Evolutionary conservation across 2,888 invertebrate species (phyloP).

Genomic region (Drosophila sordidula): DNA sequence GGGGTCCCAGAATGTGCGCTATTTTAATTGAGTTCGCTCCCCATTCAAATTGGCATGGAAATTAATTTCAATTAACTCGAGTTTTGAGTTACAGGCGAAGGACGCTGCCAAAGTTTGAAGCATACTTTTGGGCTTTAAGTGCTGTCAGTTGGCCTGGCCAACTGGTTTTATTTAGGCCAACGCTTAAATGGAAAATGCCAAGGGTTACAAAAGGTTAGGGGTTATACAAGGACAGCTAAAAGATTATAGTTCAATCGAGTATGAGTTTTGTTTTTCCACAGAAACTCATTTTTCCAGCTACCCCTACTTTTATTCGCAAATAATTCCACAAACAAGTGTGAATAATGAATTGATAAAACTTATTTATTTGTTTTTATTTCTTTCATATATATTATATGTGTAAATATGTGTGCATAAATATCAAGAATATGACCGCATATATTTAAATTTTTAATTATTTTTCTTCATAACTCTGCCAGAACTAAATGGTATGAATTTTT

Average conservation of each 20-base stretch:
- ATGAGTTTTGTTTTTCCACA: neutral
- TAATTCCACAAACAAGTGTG: neutral
- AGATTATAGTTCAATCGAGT: neutral
- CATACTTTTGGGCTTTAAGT: constrained; percentile 52
- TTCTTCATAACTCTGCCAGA: too few species aligned
- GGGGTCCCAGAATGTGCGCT: constrained; percentile 12
- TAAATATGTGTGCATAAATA: too few species aligned
- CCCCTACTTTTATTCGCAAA: too few species aligned
- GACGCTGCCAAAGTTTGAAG: constrained; percentile 58
- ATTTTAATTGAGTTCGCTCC: constrained; percentile 73
- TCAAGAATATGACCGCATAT: too few species aligned
- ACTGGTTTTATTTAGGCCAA: constrained; percentile 21
- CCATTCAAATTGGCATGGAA: constrained; percentile 75
- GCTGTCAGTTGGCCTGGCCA: constrained; percentile 33
- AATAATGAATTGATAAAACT: too few species aligned
- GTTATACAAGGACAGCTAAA: neutral
- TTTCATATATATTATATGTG: too few species aligned
- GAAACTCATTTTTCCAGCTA: neutral
- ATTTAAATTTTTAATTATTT: too few species aligned
- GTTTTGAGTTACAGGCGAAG: constrained; percentile 43
- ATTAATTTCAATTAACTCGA: constrained; percentile 78
- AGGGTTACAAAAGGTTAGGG: neutral
- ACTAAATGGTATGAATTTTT: too few species aligned
- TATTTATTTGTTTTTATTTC: too few species aligned
- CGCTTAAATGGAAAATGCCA: neutral